Evolutionary conservation across 2,888 invertebrate genomes (phyloP).

Genomic region (Phortica okadai): DNA sequence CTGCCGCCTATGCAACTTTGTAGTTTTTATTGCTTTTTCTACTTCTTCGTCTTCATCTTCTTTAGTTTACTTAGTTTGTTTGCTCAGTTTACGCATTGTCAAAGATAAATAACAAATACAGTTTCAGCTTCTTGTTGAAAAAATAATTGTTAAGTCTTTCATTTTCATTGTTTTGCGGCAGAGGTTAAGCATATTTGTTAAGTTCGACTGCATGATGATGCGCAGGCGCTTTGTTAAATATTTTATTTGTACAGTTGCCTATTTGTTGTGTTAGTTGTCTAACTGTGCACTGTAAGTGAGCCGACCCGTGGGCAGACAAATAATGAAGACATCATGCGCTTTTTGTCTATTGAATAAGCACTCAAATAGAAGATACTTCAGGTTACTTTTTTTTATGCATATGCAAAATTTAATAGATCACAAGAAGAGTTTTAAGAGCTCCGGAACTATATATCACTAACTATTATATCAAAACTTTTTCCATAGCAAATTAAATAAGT

Average conservation of each 20-base stretch:
- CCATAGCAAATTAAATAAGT: too few species aligned
- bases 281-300: background rate
- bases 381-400: too few species aligned
- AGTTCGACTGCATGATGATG: constrained; percentile 45
- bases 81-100: constrained; percentile 21
- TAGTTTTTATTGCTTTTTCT: constrained; percentile 31
- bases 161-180: constrained; percentile 46
- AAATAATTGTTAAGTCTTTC: constrained; percentile 54
- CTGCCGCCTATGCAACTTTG: background rate
- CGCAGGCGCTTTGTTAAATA: background rate
- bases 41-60: constrained; percentile 22
- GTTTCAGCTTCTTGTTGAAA: constrained; percentile 62
- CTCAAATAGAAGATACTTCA: too few species aligned
- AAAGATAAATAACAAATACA: constrained; percentile 38
- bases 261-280: background rate
- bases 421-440: too few species aligned
- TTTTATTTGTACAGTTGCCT: constrained; percentile 1
- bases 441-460: too few species aligned
- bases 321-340: too few species aligned
- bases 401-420: too few species aligned
- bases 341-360: too few species aligned
- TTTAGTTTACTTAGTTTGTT: constrained; percentile 30
- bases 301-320: too few species aligned
- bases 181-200: constrained; percentile 53
- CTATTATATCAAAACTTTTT: too few species aligned